Base-by-base conservation (phyloP, 64 coral and sea anemone species). In the Stylophora pistillata region DNA sequence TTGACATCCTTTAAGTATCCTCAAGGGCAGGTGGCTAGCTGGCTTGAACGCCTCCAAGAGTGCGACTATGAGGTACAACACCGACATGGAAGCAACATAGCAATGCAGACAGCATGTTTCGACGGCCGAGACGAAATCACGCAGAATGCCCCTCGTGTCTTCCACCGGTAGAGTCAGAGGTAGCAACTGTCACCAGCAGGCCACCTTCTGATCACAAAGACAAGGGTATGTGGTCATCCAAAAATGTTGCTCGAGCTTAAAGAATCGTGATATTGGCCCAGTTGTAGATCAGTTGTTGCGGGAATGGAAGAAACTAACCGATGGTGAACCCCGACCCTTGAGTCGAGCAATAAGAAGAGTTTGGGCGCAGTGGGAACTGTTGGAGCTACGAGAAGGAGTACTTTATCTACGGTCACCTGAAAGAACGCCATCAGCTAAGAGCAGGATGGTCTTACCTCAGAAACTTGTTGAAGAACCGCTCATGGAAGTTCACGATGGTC, bases 21-120 rank as follows among this genome's bases (percentile, higher is more conserved):
- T 26, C 83, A 73, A 56, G 83, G 83, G 41, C 83, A 72, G 21
- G 83, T 87, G 66, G 83, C 83, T 30, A 3, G 64, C 27, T 86
- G 66, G 83, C 71, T 86, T 18, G 64, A 86, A 74, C 58, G 57
- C 33, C 59, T 83, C 32, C 79, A 83, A 64, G 79, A 89, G 60
- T 78, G 69, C 53, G 87, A 89, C 23, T 77, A 66, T 78, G 72
- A 65, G 47, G 57, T 86, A 16, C n/a, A 91, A 68, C 81, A 76
- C 65, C 73, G 83, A 65, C 75, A 74, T 7, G 60, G 61, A 78
- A 82, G 33, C 30, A 21, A 32, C 91, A 87, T 61, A 47, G 9
- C 15, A 93, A 88, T 65, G 91, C 91, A 70, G 91, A 93, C 56
- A 29, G 55, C 37, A 58, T 92, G 31, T 87, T 74, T 58, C 73